A percentile compares a stretch with the other conserved stretches of the same genome.
phyloP scores from a whole-genome alignment of 2,888 invertebrate genomes.

The Synergus itoensis region DNA sequence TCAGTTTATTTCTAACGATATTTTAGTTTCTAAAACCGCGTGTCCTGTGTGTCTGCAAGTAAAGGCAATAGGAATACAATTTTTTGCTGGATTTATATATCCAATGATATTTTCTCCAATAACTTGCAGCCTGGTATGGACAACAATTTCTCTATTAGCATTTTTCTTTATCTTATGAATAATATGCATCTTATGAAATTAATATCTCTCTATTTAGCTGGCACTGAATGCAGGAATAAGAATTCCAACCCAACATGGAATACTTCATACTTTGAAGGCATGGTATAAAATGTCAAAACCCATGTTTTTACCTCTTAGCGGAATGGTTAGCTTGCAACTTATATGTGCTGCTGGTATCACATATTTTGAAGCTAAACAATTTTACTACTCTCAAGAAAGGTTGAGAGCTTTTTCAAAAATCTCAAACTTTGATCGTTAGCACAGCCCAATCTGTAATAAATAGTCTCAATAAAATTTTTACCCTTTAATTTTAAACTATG shows the following conservation, averaged over 20 bases:
- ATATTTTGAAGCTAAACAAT: conserved; percentile 80
- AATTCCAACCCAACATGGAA: conserved; percentile 82
- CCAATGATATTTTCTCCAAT: conserved; percentile 83
- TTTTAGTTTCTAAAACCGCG: conserved; percentile 80
- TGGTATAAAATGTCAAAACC: conserved; percentile 80
- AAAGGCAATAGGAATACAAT: conserved; percentile 81
- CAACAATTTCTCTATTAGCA: not conserved
- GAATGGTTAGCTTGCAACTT: conserved; percentile 79
- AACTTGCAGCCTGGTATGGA: conserved; percentile 81
- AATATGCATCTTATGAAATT: conserved; percentile 32
- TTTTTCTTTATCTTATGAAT: conserved; percentile 1
- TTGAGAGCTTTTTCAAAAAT: not conserved
- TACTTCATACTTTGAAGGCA: conserved; percentile 80
- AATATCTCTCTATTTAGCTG: conserved; percentile 80
- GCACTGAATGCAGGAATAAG: conserved; percentile 82
- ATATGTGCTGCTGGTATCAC: conserved; percentile 81
- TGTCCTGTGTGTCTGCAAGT: conserved; percentile 85
- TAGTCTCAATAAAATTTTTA: conserved; percentile 23
- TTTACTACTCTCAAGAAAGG: conserved; percentile 42
- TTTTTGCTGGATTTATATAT: conserved; percentile 80
- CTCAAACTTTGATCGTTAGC: not conserved
- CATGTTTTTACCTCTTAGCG: conserved; percentile 78
- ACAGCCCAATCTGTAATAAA: conserved; percentile 15
- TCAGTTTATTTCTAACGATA: conserved; percentile 80
- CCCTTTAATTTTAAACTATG: too few species aligned